These are phyloP conservation scores for Oreohelix idahoensis DNA, from an alignment of 1,140 invertebrate genomes.

Conservation along the genomic window DNA sequence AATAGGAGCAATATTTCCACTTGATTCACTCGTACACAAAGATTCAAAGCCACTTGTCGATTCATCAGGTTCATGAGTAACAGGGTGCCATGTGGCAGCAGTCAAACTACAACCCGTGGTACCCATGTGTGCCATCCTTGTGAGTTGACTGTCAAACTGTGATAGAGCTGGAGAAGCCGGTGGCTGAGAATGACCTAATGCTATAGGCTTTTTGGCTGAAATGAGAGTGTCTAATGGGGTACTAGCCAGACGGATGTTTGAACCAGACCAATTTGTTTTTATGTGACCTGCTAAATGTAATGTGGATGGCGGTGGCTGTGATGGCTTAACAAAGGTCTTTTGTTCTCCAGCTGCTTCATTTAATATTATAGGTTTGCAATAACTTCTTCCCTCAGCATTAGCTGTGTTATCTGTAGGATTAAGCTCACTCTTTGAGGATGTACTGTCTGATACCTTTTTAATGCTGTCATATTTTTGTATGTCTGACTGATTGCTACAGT, in stretches of 20 bases:
- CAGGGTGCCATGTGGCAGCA: too few species aligned
- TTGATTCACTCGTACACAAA: neutral
- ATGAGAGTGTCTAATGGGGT: neutral
- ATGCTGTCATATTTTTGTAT: neutral
- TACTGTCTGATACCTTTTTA: neutral
- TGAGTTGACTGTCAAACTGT: neutral
- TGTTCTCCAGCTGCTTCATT: neutral
- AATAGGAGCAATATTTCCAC: neutral
- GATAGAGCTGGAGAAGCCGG: neutral
- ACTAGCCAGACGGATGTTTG: neutral
- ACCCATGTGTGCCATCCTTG: neutral
- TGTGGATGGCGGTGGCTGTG: neutral
- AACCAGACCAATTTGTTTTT: neutral
- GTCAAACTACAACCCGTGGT: neutral
- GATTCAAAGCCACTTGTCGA: neutral
- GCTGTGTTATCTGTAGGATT: neutral
- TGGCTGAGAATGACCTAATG: neutral
- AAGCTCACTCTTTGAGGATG: neutral
- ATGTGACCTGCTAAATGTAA: neutral
- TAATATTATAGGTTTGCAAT: neutral
- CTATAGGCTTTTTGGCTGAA: neutral
- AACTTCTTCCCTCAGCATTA: neutral
- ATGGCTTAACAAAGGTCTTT: neutral
- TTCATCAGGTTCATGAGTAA: neutral
- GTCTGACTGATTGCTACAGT: neutral